Conservation (phyloP, 1,140 invertebrate species). For the Calephelis nemesis region DNA sequence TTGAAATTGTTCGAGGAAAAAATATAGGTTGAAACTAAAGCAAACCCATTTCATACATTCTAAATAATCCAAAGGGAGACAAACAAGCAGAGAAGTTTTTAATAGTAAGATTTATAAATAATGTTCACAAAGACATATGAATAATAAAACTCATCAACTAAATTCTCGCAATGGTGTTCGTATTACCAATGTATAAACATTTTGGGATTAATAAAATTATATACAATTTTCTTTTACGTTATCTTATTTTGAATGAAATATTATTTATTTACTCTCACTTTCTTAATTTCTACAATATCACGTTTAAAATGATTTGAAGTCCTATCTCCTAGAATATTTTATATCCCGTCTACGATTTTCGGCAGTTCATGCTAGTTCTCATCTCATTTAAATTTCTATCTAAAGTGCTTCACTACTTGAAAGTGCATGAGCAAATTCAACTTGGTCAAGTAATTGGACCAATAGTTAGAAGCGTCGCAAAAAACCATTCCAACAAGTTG, state of each 20-base stretch:
- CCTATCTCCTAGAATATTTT: conserved; percentile 33
- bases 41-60: too few species aligned
- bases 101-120: too few species aligned
- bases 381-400: conserved; percentile 47
- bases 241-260: conserved; percentile 24
- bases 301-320: conserved; percentile 35
- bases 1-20: too few species aligned
- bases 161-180: too few species aligned
- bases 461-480: conserved; percentile 39
- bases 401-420: conserved; percentile 62
- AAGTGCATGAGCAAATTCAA: conserved; percentile 69
- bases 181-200: too few species aligned
- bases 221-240: conserved; percentile 20
- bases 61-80: too few species aligned
- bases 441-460: conserved; percentile 59
- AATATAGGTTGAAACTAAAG: too few species aligned
- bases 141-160: too few species aligned
- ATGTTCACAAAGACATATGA: too few species aligned
- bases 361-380: conserved; percentile 64
- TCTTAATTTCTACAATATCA: conserved; percentile 35
- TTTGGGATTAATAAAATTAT: not conserved
- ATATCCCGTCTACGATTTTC: conserved; percentile 38
- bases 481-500: conserved; percentile 2
- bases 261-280: conserved; percentile 28
- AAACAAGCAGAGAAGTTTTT: too few species aligned